Evolutionary conservation across 2,888 invertebrate genomes (phyloP).

Genomic region (Caenorhabditis zanzibari): DNA sequence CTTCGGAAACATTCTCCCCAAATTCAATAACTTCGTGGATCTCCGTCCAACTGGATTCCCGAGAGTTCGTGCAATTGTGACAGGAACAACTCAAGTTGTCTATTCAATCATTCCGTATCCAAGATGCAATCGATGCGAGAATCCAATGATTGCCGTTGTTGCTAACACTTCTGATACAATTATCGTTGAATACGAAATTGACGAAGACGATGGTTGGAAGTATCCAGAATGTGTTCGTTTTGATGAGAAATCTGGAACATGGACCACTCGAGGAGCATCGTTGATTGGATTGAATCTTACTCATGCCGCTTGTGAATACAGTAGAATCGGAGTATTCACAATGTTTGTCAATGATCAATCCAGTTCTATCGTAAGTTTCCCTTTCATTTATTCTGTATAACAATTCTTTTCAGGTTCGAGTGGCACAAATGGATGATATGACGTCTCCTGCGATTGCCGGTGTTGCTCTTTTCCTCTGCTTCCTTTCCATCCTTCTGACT

Average conservation of each 20-base stretch:
- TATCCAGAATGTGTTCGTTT: constrained; percentile 79
- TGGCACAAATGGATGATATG: constrained; percentile 69
- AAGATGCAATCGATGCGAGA: constrained; percentile 69
- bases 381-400: too few relatives aligned
- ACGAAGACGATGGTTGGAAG: constrained; percentile 76
- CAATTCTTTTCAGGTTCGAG: constrained; percentile 65
- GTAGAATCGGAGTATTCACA: constrained; percentile 75
- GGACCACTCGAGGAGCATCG: constrained; percentile 69
- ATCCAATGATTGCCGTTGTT: constrained; percentile 65
- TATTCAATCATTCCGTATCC: constrained; percentile 70
- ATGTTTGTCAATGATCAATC: constrained; percentile 72
- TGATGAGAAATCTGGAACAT: constrained; percentile 51
- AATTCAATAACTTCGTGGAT: constrained; percentile 76
- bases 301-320: constrained; percentile 80
- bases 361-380: constrained; percentile 57
- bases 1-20: constrained; percentile 69
- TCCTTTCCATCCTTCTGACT: constrained; percentile 72
- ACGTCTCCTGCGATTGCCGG: constrained; percentile 74
- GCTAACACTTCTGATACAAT: constrained; percentile 70
- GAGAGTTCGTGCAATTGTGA: constrained; percentile 49
- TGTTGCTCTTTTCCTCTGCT: constrained; percentile 75
- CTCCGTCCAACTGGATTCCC: constrained; percentile 64
- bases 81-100: constrained; percentile 67
- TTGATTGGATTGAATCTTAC: constrained; percentile 79
- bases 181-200: constrained; percentile 71